These are phyloP conservation scores for Gnathonemus longibarbis DNA, from an alignment of 2,113 vertebrate genomes.

Conservation along the genomic window DNA sequence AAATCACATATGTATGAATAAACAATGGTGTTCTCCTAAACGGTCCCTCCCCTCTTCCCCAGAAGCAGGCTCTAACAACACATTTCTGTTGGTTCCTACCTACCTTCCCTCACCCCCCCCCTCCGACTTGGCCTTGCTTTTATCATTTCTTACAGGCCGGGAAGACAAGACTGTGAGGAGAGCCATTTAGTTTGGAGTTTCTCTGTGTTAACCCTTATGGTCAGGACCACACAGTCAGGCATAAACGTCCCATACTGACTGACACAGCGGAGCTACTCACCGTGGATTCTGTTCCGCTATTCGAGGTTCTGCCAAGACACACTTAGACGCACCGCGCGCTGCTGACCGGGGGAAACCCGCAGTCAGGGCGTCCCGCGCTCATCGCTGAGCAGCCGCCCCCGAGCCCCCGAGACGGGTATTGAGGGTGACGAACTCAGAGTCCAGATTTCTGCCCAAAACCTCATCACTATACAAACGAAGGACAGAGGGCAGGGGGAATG, in stretches of 20 bases:
- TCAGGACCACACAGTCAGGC: neutral
- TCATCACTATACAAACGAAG: neutral
- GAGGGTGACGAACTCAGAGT: too few relatives aligned
- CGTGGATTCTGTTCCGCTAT: neutral
- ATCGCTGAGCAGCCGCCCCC: neutral
- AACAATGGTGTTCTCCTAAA: too few relatives aligned
- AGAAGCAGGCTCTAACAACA: too few relatives aligned
- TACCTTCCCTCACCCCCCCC: slow-evolving; percentile 24
- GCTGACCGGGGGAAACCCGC: neutral
- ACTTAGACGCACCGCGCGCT: neutral
- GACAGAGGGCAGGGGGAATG: neutral
- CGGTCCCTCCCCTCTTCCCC: too few relatives aligned
- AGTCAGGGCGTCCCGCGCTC: neutral
- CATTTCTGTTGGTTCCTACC: too few relatives aligned
- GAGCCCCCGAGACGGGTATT: neutral
- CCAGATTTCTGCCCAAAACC: neutral
- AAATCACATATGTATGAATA: too few relatives aligned
- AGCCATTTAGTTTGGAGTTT: neutral
- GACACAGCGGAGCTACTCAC: neutral
- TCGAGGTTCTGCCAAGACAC: neutral
- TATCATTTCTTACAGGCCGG: slow-evolving; percentile 14
- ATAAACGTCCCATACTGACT: neutral
- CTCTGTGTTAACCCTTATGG: neutral
- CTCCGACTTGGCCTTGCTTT: slow-evolving; percentile 11
- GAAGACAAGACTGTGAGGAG: slow-evolving; percentile 1